These are phyloP conservation scores for Graphium colonna DNA, from an alignment of 2,888 invertebrate genomes.

Conservation along the genomic window DNA sequence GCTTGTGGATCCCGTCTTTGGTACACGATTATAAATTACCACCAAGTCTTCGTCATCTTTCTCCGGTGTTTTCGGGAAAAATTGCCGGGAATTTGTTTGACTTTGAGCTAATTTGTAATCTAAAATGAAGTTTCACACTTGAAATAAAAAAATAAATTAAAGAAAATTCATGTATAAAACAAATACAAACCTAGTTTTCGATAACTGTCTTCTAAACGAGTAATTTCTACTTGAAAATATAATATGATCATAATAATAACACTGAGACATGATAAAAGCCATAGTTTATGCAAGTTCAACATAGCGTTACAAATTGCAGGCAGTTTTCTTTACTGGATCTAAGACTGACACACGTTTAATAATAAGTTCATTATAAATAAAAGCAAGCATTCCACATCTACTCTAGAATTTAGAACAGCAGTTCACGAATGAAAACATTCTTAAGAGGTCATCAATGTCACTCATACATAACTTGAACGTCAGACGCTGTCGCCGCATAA, in stretches of 20 bases:
- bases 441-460: conserved; percentile 13
- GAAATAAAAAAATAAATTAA: conserved; percentile 11
- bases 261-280: conserved; percentile 67
- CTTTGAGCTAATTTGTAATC: conserved; percentile 58
- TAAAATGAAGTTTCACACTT: conserved; percentile 28
- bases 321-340: conserved; percentile 45
- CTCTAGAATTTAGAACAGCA: conserved; percentile 40
- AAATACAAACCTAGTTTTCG: conserved; percentile 56
- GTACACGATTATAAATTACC: conserved; percentile 96
- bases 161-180: background rate
- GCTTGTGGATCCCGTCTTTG: conserved; percentile 98
- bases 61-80: conserved; percentile 51
- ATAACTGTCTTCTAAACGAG: conserved; percentile 63
- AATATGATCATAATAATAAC: conserved; percentile 65
- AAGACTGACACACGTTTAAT: conserved; percentile 53
- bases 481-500: no score
- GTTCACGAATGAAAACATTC: conserved; percentile 19
- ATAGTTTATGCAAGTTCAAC: conserved; percentile 72
- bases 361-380: conserved; percentile 58
- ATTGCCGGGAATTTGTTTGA: conserved; percentile 60
- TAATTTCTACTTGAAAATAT: conserved; percentile 73
- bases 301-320: conserved; percentile 49
- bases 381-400: conserved; percentile 51
- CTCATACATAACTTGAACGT: no score
- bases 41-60: conserved; percentile 84